phyloP scores from a whole-genome alignment of 2,113 vertebrate species.

The Cardinalis cardinalis region DNA sequence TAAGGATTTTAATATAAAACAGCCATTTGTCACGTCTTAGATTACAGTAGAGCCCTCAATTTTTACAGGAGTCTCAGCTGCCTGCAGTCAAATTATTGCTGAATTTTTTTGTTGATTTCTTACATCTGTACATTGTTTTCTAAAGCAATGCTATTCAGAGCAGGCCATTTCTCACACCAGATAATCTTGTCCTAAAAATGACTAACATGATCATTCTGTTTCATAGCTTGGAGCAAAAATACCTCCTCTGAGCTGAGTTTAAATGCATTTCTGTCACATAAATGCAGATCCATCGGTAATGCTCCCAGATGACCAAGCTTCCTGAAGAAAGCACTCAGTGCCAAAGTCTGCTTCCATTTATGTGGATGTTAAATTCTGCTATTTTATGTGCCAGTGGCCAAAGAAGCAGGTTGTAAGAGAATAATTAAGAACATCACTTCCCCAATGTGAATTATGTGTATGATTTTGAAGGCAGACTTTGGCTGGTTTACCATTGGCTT shows the following conservation, averaged over 20 bases:
- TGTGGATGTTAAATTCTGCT: background rate
- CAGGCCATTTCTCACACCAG: background rate
- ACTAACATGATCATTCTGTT: background rate
- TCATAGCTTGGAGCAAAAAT: background rate
- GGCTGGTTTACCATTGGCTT: background rate
- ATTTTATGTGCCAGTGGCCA: background rate
- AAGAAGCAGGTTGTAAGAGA: background rate
- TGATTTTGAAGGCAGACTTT: background rate
- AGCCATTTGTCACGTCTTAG: background rate
- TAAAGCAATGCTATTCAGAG: background rate
- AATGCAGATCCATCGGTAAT: background rate
- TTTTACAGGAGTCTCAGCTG: background rate
- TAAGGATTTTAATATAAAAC: background rate
- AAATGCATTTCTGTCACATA: background rate
- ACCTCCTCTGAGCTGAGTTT: background rate
- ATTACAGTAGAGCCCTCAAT: background rate
- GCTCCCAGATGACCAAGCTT: background rate
- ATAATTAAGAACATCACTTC: background rate
- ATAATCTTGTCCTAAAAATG: background rate
- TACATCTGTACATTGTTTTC: background rate
- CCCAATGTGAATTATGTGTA: background rate
- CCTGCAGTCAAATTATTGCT: background rate
- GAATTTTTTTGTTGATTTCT: background rate
- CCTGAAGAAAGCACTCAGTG: background rate
- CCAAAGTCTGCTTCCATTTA: conserved; percentile 1